Evolutionary conservation across 2,113 vertebrate species (phyloP).

Genomic region (Aleadryas rufinucha): DNA sequence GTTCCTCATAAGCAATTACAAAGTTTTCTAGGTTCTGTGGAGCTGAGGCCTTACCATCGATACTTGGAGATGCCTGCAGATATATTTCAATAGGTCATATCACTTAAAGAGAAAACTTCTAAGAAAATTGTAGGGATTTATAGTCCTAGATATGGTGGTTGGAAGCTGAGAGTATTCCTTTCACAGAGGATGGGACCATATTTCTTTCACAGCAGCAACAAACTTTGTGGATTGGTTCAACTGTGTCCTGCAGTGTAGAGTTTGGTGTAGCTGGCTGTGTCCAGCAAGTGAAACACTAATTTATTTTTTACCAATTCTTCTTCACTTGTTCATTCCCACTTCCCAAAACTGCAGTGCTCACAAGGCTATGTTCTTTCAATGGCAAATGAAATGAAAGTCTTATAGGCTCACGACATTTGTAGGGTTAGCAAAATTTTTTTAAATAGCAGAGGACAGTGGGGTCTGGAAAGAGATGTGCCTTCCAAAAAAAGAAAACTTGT

Average conservation of each 20-base stretch:
- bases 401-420: not conserved
- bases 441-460: not conserved
- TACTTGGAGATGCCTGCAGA: not conserved
- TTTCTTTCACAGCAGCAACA: not conserved
- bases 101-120: not conserved
- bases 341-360: not conserved
- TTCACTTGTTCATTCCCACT: not conserved
- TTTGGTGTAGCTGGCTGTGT: not conserved
- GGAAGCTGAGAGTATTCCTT: not conserved
- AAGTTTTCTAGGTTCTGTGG: not conserved
- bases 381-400: not conserved
- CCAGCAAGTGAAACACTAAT: not conserved
- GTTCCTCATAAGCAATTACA: not conserved
- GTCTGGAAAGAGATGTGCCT: not conserved
- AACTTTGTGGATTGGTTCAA: not conserved
- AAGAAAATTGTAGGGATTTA: not conserved
- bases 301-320: not conserved
- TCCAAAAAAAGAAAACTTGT: not conserved
- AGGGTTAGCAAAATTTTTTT: not conserved
- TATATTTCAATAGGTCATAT: not conserved
- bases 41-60: fast-evolving
- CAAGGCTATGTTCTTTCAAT: not conserved
- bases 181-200: not conserved
- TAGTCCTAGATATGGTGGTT: not conserved
- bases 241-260: not conserved